Evolutionary conservation across 2,888 invertebrate species (phyloP), one percentile per base, ranked within the genome.

Genomic region (Pachycephus smyrnensis): DNA sequence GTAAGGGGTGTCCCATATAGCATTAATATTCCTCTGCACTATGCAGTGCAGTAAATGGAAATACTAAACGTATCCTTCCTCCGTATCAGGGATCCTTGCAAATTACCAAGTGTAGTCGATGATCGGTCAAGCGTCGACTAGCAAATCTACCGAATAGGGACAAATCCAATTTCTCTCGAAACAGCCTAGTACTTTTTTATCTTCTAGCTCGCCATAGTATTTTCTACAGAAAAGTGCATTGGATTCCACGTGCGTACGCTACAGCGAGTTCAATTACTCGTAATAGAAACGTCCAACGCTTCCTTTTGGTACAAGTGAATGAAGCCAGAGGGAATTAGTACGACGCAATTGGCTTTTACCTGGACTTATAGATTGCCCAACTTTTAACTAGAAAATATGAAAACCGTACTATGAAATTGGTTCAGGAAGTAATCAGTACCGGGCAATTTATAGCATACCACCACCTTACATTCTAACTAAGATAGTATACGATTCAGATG

Each of bases 21-120:
- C 32, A 71, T 71, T 71, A 71, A 71, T 71, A 71, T 71, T 71
- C 71, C 11, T 15, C 11, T 71, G 71, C 15, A 12, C 71, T 31
- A 33, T 31, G 30, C 31, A 71, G 55, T 55, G 55, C 9, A 55
- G 55, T 55, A 55, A 55, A 55, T 55, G 23, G 55, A 55, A 55
- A 55, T 55, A 55, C 55, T 55, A 55, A 55, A 55, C 55, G 55
- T 55, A 23, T 55, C 55, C 55, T 55, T 55, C 55, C 55, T 55
- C 55, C 55, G 9, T 55, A 23, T 55, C 9, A 55, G 55, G 23
- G 55, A 55, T 23, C 55, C 55, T 23, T 55, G 55, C 23, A 55
- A 55, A 55, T 55, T 55, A 23, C 23, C 55, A 55, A 0, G 55
- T 23, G 23, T 55, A 55, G 55, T 23, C 6, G 55, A 55, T 23